Evolutionary conservation across 2,888 invertebrate genomes (phyloP).

Genomic region (Hipparchia semele): DNA sequence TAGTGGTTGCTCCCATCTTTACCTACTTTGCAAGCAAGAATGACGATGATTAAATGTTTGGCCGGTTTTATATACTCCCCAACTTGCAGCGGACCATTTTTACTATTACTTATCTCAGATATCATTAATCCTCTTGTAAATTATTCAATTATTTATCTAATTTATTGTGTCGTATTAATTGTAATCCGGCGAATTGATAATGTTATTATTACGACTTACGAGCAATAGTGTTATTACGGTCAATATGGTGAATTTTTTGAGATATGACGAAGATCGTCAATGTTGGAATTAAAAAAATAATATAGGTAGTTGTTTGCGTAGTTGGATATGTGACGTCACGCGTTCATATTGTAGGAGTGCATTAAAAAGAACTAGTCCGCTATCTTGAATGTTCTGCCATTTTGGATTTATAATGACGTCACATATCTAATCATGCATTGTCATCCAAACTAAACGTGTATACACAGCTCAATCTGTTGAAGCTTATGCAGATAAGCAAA

Average conservation of each 20-base stretch:
- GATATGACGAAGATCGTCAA: background rate
- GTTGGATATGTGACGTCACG: too few relatives aligned
- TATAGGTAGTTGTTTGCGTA: too few relatives aligned
- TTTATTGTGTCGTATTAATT: background rate
- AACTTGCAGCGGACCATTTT: background rate
- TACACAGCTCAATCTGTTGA: too few relatives aligned
- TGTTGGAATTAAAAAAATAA: too few relatives aligned
- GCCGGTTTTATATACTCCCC: constrained; percentile 14
- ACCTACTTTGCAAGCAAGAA: background rate
- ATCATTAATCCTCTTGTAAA: background rate
- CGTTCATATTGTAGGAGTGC: too few relatives aligned
- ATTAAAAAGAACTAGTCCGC: too few relatives aligned
- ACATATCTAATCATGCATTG: too few relatives aligned
- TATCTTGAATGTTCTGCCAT: too few relatives aligned
- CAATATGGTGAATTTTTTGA: background rate
- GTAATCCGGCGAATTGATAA: background rate
- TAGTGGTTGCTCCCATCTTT: constrained; percentile 6
- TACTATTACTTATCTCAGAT: background rate
- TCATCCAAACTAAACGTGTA: too few relatives aligned
- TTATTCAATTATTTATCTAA: constrained; percentile 1
- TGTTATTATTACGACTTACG: background rate
- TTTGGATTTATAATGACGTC: too few relatives aligned
- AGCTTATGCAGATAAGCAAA: too few relatives aligned
- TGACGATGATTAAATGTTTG: background rate
- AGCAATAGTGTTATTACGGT: background rate